A percentile compares a stretch with the other conserved stretches of the same genome.
Conservation (phyloP, 2,888 invertebrate species). For the Clepsis dumicolana region DNA sequence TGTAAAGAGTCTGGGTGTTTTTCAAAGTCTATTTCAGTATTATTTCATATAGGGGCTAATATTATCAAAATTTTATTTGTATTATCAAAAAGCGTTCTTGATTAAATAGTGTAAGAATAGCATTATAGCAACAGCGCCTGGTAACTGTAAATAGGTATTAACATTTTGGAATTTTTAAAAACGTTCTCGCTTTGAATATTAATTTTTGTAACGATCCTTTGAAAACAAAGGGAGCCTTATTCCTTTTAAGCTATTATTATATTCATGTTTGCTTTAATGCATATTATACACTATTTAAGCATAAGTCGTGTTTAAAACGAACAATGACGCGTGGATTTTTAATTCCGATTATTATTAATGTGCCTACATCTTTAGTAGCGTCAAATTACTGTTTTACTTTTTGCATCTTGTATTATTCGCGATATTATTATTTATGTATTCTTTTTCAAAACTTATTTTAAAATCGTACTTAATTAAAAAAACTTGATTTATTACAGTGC, state of each 20-base stretch:
- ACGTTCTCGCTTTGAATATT: too few relatives aligned
- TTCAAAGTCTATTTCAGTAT: too few relatives aligned
- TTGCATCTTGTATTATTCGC: not conserved
- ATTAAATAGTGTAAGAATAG: not conserved
- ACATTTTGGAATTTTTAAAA: constrained; percentile 8
- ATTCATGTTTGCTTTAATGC: not conserved
- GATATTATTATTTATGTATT: too few relatives aligned
- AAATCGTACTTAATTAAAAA: too few relatives aligned
- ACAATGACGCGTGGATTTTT: not conserved
- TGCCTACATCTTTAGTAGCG: not conserved
- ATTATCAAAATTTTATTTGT: too few relatives aligned
- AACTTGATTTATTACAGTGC: too few relatives aligned
- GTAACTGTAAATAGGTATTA: too few relatives aligned
- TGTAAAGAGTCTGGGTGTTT: too few relatives aligned
- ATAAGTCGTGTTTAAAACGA: not conserved
- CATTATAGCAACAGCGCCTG: not conserved
- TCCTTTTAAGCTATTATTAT: not conserved
- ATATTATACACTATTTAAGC: not conserved
- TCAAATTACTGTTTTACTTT: not conserved
- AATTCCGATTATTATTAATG: not conserved
- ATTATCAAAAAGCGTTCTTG: too few relatives aligned
- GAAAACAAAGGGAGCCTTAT: not conserved
- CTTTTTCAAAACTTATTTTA: too few relatives aligned
- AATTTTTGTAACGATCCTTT: not conserved
- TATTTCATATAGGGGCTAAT: too few relatives aligned